Evolutionary conservation across 2,797 vertebrate genomes (phyloP), one percentile per base, ranked within the genome.

Genomic region (Poeciliopsis turneri): DNA sequence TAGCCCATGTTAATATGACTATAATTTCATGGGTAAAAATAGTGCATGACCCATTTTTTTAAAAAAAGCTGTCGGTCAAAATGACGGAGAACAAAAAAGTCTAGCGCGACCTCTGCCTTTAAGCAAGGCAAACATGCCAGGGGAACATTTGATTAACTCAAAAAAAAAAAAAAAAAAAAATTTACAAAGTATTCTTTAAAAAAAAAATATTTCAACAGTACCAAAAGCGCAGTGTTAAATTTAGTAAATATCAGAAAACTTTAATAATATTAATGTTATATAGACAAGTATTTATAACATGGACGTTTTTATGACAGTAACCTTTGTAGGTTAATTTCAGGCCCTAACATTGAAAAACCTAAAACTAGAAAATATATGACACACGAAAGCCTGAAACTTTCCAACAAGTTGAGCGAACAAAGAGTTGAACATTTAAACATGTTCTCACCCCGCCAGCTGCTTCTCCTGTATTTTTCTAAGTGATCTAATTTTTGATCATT

Each of bases 71-170:
- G 41, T 43, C 2, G 10, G 41, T 10, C 41, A 43, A 43, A 43
- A 43, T 10, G 9, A 43, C 9, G 0, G 41, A 43, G 41, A 43
- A 43, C 41, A 9, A 43, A 43, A 43, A 43, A 2, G 10, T 43
- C 41, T 11, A 43, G 41, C 41, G 8, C 1, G 41, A 41, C 39
- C 39, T 41, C 7, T 8, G 39, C 98, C 92, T 94, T 7, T 39
- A 23, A 75, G 16, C 10, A 77, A 69, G 80, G 30, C 7, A 69
- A 68, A 68, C 20, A 41, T 23, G 2, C 36, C 41, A 13, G 20
- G 20, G 20, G 10, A 41, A 41, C 36, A 41, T 66, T 23, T 39
- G 18, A 23, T 39, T n/a, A 53, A 23, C 51, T 53, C 4, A 36
- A 36, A 36, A 36, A 2, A 51, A 15, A 53, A 10, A 64, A 8